Percentiles rank a stretch among this genome's conserved stretches.
phyloP scores from a whole-genome alignment of 2,888 invertebrate species.

The Cephus sareptanus region DNA sequence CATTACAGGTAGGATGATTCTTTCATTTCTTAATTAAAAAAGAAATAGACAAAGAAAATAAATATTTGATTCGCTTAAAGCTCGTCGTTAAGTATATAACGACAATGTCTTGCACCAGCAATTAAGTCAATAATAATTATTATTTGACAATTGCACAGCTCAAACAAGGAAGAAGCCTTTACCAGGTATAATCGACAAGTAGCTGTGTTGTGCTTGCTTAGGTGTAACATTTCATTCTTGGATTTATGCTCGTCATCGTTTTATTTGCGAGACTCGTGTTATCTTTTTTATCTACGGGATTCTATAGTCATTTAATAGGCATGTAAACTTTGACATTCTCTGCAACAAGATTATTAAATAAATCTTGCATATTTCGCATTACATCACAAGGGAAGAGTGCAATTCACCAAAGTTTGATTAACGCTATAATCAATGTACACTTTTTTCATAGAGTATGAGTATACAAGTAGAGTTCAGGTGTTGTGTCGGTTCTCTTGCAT shows the following conservation, averaged over 20 bases:
- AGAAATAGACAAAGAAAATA: background rate
- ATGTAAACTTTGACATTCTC: background rate
- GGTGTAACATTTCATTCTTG: constrained; percentile 27
- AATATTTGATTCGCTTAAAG: constrained; percentile 4
- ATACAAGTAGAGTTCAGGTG: background rate
- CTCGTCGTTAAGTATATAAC: background rate
- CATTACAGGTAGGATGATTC: constrained; percentile 71
- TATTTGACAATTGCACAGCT: constrained; percentile 58
- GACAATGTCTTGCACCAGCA: background rate
- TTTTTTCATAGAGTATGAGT: background rate
- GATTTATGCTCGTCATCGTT: background rate
- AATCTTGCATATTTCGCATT: background rate
- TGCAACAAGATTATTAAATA: background rate
- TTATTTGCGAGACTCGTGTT: background rate
- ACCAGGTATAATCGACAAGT: constrained; percentile 56
- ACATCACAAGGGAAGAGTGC: background rate
- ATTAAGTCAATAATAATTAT: constrained; percentile 27
- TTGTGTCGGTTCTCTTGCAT: background rate
- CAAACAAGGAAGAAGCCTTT: constrained; percentile 63
- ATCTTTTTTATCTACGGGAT: background rate
- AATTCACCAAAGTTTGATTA: background rate
- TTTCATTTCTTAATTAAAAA: constrained; percentile 18
- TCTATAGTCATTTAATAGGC: background rate
- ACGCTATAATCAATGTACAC: background rate
- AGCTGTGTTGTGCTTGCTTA: constrained; percentile 46